Evolutionary conservation across 2,113 vertebrate genomes (phyloP).

Genomic region (Lycocorax pyrrhopterus): DNA sequence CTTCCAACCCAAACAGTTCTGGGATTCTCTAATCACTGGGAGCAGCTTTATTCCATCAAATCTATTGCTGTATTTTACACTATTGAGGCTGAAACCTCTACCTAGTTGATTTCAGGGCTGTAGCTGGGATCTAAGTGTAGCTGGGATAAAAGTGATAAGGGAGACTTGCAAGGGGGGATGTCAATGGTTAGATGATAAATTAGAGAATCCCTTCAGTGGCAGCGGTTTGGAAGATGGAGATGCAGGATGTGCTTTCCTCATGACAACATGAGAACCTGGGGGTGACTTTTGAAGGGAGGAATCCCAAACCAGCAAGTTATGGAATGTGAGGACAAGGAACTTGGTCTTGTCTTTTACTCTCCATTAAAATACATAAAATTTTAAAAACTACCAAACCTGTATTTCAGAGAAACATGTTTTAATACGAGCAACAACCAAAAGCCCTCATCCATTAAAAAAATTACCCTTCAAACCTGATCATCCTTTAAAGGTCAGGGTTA

Average conservation of each 20-base stretch:
- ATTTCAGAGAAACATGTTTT: not conserved
- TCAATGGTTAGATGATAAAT: not conserved
- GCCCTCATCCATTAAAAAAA: not conserved
- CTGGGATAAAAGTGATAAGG: not conserved
- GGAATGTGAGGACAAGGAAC: not conserved
- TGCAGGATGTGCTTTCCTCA: not conserved
- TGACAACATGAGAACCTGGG: not conserved
- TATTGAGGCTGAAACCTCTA: not conserved
- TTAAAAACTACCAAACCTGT: not conserved
- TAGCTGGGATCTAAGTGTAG: not conserved
- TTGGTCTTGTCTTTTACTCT: not conserved
- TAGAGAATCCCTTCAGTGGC: not conserved
- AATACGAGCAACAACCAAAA: not conserved
- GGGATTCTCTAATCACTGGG: not conserved
- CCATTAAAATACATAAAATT: not conserved
- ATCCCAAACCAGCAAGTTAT: not conserved
- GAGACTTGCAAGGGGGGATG: not conserved
- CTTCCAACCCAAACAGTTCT: not conserved
- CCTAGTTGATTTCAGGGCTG: not conserved
- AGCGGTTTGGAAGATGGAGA: not conserved
- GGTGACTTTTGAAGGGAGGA: not conserved
- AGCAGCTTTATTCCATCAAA: not conserved
- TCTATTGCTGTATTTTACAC: not conserved
- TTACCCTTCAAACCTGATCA: not conserved
- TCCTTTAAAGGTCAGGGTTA: not conserved